These are phyloP conservation scores for Crossaster papposus DNA, from an alignment of 53 echinoderm and acorn worm genomes.

Conservation along the genomic window DNA sequence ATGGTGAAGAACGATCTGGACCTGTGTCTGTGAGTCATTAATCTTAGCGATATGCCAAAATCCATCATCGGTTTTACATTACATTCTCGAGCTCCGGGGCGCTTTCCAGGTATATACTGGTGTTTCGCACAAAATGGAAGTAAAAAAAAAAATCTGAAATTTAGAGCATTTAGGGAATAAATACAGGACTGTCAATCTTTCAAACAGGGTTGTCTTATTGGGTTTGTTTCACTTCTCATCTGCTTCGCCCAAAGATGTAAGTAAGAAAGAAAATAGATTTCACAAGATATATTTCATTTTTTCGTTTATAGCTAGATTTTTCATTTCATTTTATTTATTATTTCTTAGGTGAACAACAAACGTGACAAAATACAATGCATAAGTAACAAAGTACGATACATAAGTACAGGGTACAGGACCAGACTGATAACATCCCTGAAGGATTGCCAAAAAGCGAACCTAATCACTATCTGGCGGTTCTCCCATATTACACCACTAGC, in stretches of 20 bases:
- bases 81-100: slow-evolving; percentile 25
- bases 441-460: too few relatives aligned
- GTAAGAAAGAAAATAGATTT: slow-evolving; percentile 39
- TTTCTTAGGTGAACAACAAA: too few relatives aligned
- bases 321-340: too few relatives aligned
- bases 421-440: too few relatives aligned
- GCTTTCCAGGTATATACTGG: slow-evolving; percentile 14
- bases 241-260: slow-evolving; percentile 10
- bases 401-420: too few relatives aligned
- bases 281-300: not conserved
- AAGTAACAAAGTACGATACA: too few relatives aligned
- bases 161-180: not conserved
- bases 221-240: not conserved
- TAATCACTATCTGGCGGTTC: too few relatives aligned
- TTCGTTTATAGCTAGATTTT: too few relatives aligned
- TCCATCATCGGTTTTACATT: slow-evolving; percentile 47
- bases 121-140: not conserved
- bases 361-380: too few relatives aligned
- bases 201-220: not conserved
- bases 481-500: too few relatives aligned
- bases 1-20: not conserved
- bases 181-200: slow-evolving; percentile 11
- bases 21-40: slow-evolving; percentile 41
- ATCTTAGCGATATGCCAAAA: slow-evolving; percentile 34
- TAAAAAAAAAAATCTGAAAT: too few relatives aligned